Conservation (phyloP, 2,888 invertebrate species). For the Latrodectus hesperus region DNA sequence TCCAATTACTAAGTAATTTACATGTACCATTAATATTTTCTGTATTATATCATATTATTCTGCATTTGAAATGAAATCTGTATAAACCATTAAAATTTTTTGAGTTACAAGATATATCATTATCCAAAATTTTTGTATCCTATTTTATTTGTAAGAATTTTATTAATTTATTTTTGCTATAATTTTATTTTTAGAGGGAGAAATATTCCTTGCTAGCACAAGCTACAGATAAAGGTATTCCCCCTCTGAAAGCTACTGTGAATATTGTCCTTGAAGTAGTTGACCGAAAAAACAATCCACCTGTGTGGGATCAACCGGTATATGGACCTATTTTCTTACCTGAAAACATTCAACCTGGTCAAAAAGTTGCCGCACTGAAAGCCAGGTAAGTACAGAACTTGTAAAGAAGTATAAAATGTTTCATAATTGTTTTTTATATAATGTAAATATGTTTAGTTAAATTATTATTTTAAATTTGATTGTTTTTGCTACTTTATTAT, state of each 20-base stretch:
- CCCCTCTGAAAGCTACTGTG: constrained; percentile 95
- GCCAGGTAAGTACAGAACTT: constrained; percentile 84
- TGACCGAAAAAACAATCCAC: constrained; percentile 97
- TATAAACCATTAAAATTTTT: no score
- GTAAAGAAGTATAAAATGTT: no score
- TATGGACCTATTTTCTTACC: constrained; percentile 98
- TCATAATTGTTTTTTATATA: no score
- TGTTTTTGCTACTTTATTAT: not conserved
- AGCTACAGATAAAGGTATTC: constrained; percentile 97
- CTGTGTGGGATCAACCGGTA: constrained; percentile 96
- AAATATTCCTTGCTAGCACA: constrained; percentile 98
- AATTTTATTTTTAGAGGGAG: constrained; percentile 84
- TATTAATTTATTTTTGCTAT: not conserved
- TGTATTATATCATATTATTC: no score
- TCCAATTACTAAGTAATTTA: no score
- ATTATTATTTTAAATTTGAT: not conserved
- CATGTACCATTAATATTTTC: no score
- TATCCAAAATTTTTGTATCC: not conserved
- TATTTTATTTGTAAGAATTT: not conserved
- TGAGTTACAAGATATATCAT: no score
- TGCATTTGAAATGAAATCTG: no score
- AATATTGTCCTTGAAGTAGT: constrained; percentile 99
- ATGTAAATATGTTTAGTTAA: not conserved
- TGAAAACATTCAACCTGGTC: constrained; percentile 98
- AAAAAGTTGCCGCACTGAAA: constrained; percentile 98